Conservation (phyloP, 1,140 invertebrate genomes). For the Tetramorium parvispinum region DNA sequence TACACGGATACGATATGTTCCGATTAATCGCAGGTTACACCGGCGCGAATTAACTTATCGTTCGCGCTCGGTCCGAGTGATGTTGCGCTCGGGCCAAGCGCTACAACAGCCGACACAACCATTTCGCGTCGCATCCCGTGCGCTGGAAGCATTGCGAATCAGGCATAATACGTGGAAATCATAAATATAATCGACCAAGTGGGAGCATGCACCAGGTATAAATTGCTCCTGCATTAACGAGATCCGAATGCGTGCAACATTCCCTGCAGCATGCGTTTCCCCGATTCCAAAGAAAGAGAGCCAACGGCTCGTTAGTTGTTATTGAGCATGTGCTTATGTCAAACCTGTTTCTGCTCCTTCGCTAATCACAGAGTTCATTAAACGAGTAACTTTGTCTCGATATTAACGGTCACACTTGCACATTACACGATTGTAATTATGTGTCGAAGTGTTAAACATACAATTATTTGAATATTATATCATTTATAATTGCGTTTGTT, state of each 20-base stretch:
- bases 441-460: background rate
- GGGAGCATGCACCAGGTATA: constrained; percentile 38
- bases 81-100: background rate
- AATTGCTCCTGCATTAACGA: constrained; percentile 65
- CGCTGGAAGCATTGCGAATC: constrained; percentile 34
- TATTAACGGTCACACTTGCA: background rate
- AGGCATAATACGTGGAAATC: constrained; percentile 54
- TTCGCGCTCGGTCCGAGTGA: constrained; percentile 7
- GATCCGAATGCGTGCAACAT: constrained; percentile 18
- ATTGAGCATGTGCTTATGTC: constrained; percentile 4
- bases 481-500: background rate
- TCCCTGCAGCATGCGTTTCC: constrained; percentile 53
- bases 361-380: constrained; percentile 11
- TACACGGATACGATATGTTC: constrained; percentile 37
- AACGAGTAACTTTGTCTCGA: constrained; percentile 5
- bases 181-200: constrained; percentile 54
- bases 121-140: background rate
- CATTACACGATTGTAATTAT: background rate
- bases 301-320: constrained; percentile 57
- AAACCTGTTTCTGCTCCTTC: background rate
- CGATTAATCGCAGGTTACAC: constrained; percentile 65
- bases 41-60: constrained; percentile 69
- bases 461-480: background rate
- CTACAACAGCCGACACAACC: background rate
- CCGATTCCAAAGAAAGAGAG: constrained; percentile 56